Evolutionary conservation across 2,797 vertebrate species (phyloP).

Genomic region (Megalops cyprinoides): DNA sequence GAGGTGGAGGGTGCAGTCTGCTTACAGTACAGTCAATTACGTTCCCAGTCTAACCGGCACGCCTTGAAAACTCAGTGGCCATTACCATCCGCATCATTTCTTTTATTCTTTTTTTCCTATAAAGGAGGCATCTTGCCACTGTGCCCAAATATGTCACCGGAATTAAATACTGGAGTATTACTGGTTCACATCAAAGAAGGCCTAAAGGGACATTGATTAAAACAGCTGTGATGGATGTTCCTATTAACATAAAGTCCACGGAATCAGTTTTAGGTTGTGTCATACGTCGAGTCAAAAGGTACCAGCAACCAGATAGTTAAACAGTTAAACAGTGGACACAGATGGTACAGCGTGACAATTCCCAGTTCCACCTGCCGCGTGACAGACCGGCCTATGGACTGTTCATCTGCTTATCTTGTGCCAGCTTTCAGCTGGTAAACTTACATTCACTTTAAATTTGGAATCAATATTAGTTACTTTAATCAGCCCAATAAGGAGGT

Average conservation of each 20-base stretch:
- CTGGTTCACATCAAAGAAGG: too few relatives aligned
- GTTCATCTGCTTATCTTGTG: not conserved
- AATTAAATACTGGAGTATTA: not conserved
- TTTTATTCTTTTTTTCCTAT: not conserved
- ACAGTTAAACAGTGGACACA: not conserved
- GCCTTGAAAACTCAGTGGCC: not conserved
- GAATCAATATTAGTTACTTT: too few relatives aligned
- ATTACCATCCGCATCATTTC: not conserved
- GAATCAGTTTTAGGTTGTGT: too few relatives aligned
- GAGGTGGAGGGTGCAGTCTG: conserved; percentile 4
- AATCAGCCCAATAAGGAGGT: too few relatives aligned
- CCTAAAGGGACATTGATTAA: too few relatives aligned
- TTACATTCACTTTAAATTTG: too few relatives aligned
- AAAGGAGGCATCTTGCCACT: not conserved
- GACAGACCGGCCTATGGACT: not conserved
- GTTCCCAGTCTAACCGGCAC: not conserved
- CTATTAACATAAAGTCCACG: not conserved
- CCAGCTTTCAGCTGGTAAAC: not conserved
- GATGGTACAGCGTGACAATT: not conserved
- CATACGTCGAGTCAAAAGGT: too few relatives aligned
- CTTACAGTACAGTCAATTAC: conserved; percentile 14
- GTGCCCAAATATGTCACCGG: not conserved
- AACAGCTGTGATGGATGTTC: not conserved
- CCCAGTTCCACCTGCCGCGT: not conserved
- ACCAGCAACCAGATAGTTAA: not conserved